Base-by-base conservation (phyloP, 2,113 vertebrate species). In the Triplophysa rosa region DNA sequence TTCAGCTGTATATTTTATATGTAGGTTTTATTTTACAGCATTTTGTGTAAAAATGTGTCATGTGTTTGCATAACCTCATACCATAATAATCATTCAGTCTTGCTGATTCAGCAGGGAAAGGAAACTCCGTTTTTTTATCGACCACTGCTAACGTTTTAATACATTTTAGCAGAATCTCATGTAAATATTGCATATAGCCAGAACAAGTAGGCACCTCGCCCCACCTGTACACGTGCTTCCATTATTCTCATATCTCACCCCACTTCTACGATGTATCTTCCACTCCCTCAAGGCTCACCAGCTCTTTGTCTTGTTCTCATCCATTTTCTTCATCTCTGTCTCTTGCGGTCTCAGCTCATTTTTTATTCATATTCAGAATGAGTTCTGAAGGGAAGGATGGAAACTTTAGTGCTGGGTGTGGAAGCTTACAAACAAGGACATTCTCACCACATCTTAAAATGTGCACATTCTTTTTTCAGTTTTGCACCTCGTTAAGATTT, bases 341-440 rank as follows among this genome's bases (percentile, higher is more conserved):
- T 82, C 49, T 74, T 54, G 49, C 64, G 74, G 26, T 75, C 61
- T 78, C 61, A 16, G 49, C 68, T 80, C 54, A 81, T 78, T 78
- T 84, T 74, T 78, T 80, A 84, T 84, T 81, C 63, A 84, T 78
- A 76, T 73, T 78, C 80, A 67, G 67, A 84, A 84, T 80, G 73
- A 79, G 67, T 78, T 76, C 74, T 59, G 63, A 84, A 67, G 19
- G 62, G 64, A 84, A 52, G 74, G 80, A 64, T 11, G n/a, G 52
- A 80, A 74, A 67, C 13, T 63, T 84, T 71, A 70, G 68, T 40
- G 80, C 62, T 49, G 42, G 47, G 21, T 71, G 78, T 67, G 23
- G 76, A 33, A 49, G 33, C 29, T 70, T 24, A 5, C 47, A n/a
- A 65, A n/a, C 61, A 66, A 40, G 49, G 62, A 42, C 52, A 21